Percentiles rank a stretch among this genome's conserved stretches.
Evolutionary conservation across 2,888 invertebrate genomes (phyloP).

Genomic region (Dorcus hopei): DNA sequence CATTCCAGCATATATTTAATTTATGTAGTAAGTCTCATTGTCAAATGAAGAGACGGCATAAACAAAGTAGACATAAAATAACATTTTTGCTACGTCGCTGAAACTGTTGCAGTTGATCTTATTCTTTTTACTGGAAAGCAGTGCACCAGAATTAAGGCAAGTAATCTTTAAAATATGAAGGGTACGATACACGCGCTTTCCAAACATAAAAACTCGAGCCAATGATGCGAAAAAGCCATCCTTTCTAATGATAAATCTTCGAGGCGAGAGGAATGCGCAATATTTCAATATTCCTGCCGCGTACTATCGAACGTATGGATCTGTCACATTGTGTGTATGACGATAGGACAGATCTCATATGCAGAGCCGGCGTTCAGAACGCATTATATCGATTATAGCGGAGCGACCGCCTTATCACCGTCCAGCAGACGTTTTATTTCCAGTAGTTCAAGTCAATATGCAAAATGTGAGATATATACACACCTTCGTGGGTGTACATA

Average conservation of each 20-base stretch:
- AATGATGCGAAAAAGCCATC: neutral
- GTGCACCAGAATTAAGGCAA: too few relatives aligned
- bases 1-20: too few relatives aligned
- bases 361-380: constrained; percentile 30
- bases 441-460: constrained; percentile 36
- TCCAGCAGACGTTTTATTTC: constrained; percentile 41
- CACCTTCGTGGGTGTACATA: neutral
- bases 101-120: too few relatives aligned
- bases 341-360: constrained; percentile 30
- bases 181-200: too few relatives aligned
- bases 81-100: too few relatives aligned
- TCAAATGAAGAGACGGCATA: too few relatives aligned
- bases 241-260: neutral
- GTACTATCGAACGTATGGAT: constrained; percentile 22
- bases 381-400: constrained; percentile 37
- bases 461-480: constrained; percentile 30
- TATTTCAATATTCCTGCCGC: neutral
- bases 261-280: neutral
- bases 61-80: too few relatives aligned
- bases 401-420: constrained; percentile 41
- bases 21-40: too few relatives aligned
- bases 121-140: too few relatives aligned
- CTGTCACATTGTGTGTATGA: constrained; percentile 22
- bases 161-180: too few relatives aligned
- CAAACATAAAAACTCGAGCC: too few relatives aligned